A percentile compares a stretch with the other conserved stretches of the same genome.
phyloP scores from a whole-genome alignment of 2,113 vertebrate species.

The Oenanthe oenanthe region DNA sequence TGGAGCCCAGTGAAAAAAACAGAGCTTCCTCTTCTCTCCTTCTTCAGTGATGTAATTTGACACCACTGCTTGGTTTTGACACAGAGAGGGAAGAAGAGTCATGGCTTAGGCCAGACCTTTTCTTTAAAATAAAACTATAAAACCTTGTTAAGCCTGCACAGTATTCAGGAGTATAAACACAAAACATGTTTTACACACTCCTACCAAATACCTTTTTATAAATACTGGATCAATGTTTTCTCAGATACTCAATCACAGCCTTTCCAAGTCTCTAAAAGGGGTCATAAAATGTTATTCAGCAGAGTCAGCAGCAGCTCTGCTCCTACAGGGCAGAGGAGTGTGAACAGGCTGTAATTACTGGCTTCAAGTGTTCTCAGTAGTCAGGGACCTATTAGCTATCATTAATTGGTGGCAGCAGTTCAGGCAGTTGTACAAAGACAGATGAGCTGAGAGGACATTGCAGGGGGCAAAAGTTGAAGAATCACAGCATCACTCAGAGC shows the following conservation, averaged over 20 bases:
- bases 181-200: not conserved
- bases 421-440: not conserved
- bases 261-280: not conserved
- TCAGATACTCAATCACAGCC: not conserved
- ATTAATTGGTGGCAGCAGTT: constrained; percentile 41
- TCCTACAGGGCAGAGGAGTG: constrained; percentile 6
- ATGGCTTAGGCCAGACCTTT: not conserved
- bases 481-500: not conserved
- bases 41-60: not conserved
- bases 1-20: not conserved
- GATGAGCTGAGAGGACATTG: not conserved
- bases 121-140: not conserved
- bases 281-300: constrained; percentile 18
- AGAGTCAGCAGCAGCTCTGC: constrained; percentile 18
- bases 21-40: not conserved
- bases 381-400: constrained; percentile 12
- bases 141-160: not conserved
- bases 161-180: not conserved
- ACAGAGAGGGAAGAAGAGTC: not conserved
- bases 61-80: not conserved
- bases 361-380: constrained; percentile 2
- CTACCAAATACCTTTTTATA: not conserved
- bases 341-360: constrained; percentile 39
- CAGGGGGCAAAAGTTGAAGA: not conserved
- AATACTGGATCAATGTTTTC: not conserved